phyloP scores from a whole-genome alignment of 2,113 vertebrate genomes.

The rat (Rattus norvegicus) region GRCr8 NC_086039.1:120310001-120310500 shows the following conservation, averaged over 20 bases:
- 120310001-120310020: not conserved
- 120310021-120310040: not conserved
- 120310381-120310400: not conserved
- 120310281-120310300: not conserved
- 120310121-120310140: not conserved
- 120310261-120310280: not conserved
- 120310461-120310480: not conserved
- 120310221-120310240: conserved; percentile 16
- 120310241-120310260: conserved; percentile 14
- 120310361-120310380: conserved; percentile 3
- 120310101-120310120: not conserved
- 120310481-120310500: not conserved
- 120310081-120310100: not conserved
- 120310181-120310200: conserved; percentile 45
- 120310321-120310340: conserved; percentile 19
- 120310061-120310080: not conserved
- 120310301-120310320: conserved; percentile 28
- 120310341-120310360: not conserved
- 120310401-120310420: conserved; percentile 20
- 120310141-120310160: conserved; percentile 17
- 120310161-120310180: not conserved
- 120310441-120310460: not conserved
- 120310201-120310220: not conserved
- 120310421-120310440: conserved; percentile 11
- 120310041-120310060: not conserved